Conservation (phyloP, 2,888 invertebrate species). For the Ariolimax columbianus region DNA sequence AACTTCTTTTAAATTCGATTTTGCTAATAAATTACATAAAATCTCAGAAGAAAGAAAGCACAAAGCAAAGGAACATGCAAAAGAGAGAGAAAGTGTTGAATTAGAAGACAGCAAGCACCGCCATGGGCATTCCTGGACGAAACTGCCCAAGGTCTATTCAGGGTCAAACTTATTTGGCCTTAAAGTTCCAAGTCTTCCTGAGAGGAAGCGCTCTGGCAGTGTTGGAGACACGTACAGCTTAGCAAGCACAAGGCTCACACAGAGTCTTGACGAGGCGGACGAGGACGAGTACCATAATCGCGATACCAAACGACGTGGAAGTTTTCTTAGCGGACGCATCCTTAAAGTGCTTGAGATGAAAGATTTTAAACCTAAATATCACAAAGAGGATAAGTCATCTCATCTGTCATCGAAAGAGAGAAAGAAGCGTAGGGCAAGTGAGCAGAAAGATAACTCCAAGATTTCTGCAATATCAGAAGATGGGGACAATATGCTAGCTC, state of each 20-base stretch:
- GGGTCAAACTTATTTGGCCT: constrained; percentile 73
- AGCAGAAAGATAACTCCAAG: constrained; percentile 37
- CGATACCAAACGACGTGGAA: constrained; percentile 56
- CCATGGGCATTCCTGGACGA: constrained; percentile 58
- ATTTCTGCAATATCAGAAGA: constrained; percentile 37
- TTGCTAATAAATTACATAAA: constrained; percentile 69
- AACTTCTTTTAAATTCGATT: constrained; percentile 70
- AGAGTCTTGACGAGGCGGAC: constrained; percentile 56
- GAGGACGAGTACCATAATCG: constrained; percentile 29
- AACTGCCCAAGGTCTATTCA: constrained; percentile 72
- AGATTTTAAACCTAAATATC: constrained; percentile 48
- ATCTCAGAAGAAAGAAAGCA: constrained; percentile 73
- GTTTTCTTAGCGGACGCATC: constrained; percentile 55
- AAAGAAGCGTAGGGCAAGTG: constrained; percentile 15
- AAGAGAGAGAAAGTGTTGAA: constrained; percentile 61
- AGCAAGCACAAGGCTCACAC: constrained; percentile 45
- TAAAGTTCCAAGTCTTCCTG: constrained; percentile 65
- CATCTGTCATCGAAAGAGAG: constrained; percentile 21
- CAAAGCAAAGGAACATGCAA: constrained; percentile 64
- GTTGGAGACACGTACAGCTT: constrained; percentile 63
- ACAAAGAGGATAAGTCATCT: constrained; percentile 35
- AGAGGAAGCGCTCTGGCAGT: constrained; percentile 71
- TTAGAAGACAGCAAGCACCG: constrained; percentile 59
- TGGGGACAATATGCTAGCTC: constrained; percentile 35
- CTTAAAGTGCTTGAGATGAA: constrained; percentile 53